Evolutionary conservation across 2,888 invertebrate species (phyloP).

Genomic region (Synergus umbraculus): DNA sequence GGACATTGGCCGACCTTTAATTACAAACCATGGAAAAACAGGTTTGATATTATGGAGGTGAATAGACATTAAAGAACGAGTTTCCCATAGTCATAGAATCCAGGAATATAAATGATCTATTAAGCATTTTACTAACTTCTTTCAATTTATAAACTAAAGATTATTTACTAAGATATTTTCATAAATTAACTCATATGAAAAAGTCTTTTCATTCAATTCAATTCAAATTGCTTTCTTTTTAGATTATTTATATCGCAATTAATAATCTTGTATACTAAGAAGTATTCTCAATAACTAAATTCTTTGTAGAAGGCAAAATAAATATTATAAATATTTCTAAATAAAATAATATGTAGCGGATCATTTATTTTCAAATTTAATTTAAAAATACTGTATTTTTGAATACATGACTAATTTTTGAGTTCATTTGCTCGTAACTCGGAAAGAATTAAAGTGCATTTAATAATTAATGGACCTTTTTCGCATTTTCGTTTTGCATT

Average conservation of each 20-base stretch:
- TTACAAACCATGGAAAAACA: conserved; percentile 1
- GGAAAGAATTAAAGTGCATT: background rate
- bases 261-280: background rate
- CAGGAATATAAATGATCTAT: background rate
- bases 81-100: conserved; percentile 1
- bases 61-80: conserved; percentile 5
- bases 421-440: background rate
- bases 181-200: too few relatives aligned
- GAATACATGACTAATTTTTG: background rate
- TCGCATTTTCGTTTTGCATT: background rate
- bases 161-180: too few relatives aligned
- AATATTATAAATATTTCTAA: background rate
- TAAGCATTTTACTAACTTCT: background rate
- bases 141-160: background rate
- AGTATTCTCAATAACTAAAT: background rate
- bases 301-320: background rate
- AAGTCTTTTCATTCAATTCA: background rate
- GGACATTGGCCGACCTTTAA: conserved; percentile 18
- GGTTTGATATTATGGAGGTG: background rate
- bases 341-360: background rate
- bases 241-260: background rate
- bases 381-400: background rate
- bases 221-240: background rate
- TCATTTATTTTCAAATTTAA: background rate
- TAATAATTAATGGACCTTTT: background rate